phyloP scores from a whole-genome alignment of 1,140 invertebrate species.

The Cheumatopsyche charites region DNA sequence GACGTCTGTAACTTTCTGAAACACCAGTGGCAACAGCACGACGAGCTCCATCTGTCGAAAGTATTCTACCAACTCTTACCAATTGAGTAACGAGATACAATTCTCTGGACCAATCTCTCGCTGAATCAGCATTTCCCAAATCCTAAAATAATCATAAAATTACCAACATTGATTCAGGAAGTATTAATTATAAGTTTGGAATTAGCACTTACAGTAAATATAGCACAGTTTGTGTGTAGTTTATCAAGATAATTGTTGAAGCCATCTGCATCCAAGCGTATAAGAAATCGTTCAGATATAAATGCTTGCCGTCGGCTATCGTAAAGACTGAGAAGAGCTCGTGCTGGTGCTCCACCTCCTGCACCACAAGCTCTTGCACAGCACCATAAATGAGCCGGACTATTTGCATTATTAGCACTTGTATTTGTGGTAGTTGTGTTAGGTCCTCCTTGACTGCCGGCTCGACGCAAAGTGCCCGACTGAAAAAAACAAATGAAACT shows the following conservation, averaged over 20 bases:
- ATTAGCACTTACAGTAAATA: conserved; percentile 77
- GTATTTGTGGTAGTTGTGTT: conserved; percentile 51
- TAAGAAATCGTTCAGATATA: conserved; percentile 85
- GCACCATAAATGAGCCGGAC: conserved; percentile 82
- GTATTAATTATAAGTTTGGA: too few species aligned
- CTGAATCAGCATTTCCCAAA: conserved; percentile 80
- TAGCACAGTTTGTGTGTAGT: conserved; percentile 84
- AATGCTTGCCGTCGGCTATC: conserved; percentile 75
- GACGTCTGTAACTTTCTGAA: conserved; percentile 65
- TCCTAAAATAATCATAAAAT: conserved; percentile 54
- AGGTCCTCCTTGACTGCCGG: conserved; percentile 51
- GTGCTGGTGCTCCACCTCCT: conserved; percentile 84
- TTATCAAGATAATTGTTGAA: conserved; percentile 89
- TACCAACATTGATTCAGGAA: not conserved
- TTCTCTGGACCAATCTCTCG: conserved; percentile 70
- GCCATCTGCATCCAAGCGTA: conserved; percentile 86
- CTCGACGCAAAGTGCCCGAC: conserved; percentile 71
- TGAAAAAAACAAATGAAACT: conserved; percentile 45
- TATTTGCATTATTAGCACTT: conserved; percentile 55
- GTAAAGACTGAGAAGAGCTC: conserved; percentile 87
- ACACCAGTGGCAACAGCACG: conserved; percentile 54
- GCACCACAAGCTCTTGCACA: conserved; percentile 87
- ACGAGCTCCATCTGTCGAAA: conserved; percentile 77
- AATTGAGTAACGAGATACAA: conserved; percentile 88
- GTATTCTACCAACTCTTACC: conserved; percentile 85